Evolutionary conservation across 2,113 vertebrate genomes (phyloP), one percentile per base, ranked within the genome.

Genomic region (Plectropomus leopardus): DNA sequence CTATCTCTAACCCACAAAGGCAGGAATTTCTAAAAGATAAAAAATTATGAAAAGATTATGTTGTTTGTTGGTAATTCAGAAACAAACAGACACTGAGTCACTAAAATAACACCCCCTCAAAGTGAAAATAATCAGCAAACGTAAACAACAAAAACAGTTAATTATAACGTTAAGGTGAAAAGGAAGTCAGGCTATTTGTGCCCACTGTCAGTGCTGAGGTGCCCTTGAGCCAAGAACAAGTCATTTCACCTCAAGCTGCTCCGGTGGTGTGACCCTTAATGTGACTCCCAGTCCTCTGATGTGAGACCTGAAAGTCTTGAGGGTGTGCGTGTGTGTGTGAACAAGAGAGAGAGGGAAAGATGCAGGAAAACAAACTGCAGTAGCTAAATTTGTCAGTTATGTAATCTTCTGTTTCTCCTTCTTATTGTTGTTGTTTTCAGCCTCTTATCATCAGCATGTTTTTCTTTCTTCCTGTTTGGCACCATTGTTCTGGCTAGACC

Each of bases 381-480:
- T 78, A 86, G 50, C 80, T 81, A 87, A 84, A 71, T 84, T 80
- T 40, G 80, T 71, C 80, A 30, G 82, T 93, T 92, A 89, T 45
- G 19, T 89, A 93, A 90, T 88, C 63, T 2, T 36, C 63, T 76
- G 50, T 2, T 70, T 82, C 58, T 47, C 19, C 23, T 55, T 67
- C n/a, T 76, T 44, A 36, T 58, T 32, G 1, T 66, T 68, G 51
- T 61, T 79, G 40, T 51, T 77, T 79, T 80, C 44, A 47, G 2
- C 24, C 53, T 50, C 36, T 2, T 23, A 63, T 53, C 48, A 54
- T 77, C 45, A 16, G 30, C 24, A 48, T 32, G 1, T 34, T 73
- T 59, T 23, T 61, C 16, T 45, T 67, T 21, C 23, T 68, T 23
- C 36, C n/a, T 0, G 1, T 8, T 10, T 28, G 13, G 50, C 24